A percentile compares a stretch with the other conserved stretches of the same genome.
These are phyloP conservation scores for Chitala chitala DNA, from an alignment of 2,113 vertebrate genomes.

Conservation along the genomic window DNA sequence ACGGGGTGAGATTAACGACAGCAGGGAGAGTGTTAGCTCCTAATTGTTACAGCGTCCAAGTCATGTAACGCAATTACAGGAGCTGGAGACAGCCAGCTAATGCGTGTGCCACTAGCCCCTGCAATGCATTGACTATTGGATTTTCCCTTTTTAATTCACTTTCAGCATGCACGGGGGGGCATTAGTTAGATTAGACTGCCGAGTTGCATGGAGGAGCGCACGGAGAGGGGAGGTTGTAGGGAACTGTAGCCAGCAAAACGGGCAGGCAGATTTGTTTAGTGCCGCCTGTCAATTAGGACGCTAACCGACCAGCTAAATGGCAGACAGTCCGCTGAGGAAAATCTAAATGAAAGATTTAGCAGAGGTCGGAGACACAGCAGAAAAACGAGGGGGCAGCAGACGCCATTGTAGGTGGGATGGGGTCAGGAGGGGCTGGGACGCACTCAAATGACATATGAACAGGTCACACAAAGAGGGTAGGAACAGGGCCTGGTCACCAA, in stretches of 20 bases:
- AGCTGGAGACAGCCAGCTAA: constrained; percentile 60
- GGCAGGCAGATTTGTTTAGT: constrained; percentile 65
- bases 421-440: not conserved
- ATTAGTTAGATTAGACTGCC: constrained; percentile 68
- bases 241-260: constrained; percentile 16
- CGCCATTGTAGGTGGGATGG: constrained; percentile 56
- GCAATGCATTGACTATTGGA: constrained; percentile 68
- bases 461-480: no score
- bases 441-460: not conserved
- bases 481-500: no score
- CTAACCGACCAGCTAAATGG: constrained; percentile 63
- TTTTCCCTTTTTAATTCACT: constrained; percentile 71
- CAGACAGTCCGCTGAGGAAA: constrained; percentile 45
- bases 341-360: constrained; percentile 32
- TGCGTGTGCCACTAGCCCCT: constrained; percentile 61
- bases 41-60: constrained; percentile 67
- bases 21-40: constrained; percentile 57
- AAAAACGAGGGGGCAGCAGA: constrained; percentile 34
- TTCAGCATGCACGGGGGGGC: constrained; percentile 62
- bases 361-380: constrained; percentile 50
- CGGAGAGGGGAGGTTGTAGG: not conserved
- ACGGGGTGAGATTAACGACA: constrained; percentile 30
- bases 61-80: constrained; percentile 70
- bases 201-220: constrained; percentile 42
- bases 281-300: constrained; percentile 70